A percentile compares a stretch with the other conserved stretches of the same genome.
Evolutionary conservation across 2,888 invertebrate genomes (phyloP).

Genomic region (Electrophaes corylata): DNA sequence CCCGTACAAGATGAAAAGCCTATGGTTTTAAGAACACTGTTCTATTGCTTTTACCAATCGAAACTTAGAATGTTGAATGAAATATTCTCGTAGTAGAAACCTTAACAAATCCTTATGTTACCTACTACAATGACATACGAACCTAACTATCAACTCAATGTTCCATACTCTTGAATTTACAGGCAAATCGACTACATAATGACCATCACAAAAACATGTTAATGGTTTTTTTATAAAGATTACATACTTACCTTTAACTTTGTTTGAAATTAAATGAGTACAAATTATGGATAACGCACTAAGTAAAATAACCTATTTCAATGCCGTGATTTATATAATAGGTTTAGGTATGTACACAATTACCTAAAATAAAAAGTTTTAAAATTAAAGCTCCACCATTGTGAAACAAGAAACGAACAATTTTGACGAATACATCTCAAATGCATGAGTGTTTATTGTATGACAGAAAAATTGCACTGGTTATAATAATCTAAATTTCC

Average conservation of each 20-base stretch:
- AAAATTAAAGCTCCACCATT: slow-evolving; percentile 65
- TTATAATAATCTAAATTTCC: slow-evolving; percentile 39
- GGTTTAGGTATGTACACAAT: slow-evolving; percentile 67
- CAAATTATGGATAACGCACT: slow-evolving; percentile 48
- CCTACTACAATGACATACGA: slow-evolving; percentile 31
- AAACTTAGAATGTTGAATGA: slow-evolving; percentile 25
- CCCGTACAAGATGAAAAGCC: slow-evolving; percentile 21
- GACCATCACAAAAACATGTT: slow-evolving; percentile 6
- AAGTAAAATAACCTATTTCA: slow-evolving; percentile 51
- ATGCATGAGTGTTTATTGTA: slow-evolving; percentile 56
- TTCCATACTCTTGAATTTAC: slow-evolving; percentile 23
- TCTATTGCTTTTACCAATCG: slow-evolving; percentile 29
- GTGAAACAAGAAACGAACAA: slow-evolving; percentile 67
- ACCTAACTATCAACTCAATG: slow-evolving; percentile 20
- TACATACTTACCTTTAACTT: slow-evolving; percentile 42
- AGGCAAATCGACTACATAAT: slow-evolving; percentile 3
- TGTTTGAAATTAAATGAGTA: slow-evolving; percentile 44
- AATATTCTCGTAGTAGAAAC: slow-evolving; percentile 30
- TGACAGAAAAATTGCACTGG: slow-evolving; percentile 64
- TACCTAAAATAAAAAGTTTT: slow-evolving; percentile 59
- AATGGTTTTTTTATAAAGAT: slow-evolving; percentile 13
- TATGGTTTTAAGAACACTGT: slow-evolving; percentile 25
- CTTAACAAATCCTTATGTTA: slow-evolving; percentile 32
- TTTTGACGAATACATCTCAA: slow-evolving; percentile 59
- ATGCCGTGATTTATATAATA: slow-evolving; percentile 58